Base-by-base conservation (phyloP, 30 jellyfish, hydroid and myxozoan species). In the Morbakka virulenta region DNA sequence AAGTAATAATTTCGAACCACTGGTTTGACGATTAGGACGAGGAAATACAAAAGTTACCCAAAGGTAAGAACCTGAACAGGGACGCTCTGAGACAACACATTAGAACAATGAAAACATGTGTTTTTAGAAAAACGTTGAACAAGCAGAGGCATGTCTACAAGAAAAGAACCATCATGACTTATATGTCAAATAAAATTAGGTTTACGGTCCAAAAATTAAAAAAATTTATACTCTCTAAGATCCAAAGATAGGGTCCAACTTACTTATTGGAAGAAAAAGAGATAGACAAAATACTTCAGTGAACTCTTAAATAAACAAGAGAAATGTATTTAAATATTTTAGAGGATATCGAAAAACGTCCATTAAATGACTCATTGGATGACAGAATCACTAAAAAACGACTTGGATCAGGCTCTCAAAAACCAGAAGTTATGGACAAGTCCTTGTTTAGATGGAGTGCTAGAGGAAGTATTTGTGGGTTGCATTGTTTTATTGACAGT, bases 21-120 rank as follows among this genome's bases (percentile, higher is more conserved):
- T 80, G 79, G 92, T 81, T 72, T 62, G 89, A 81, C 28, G 88
- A 81, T 12, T 72, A 81, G 41, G 73, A 71, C 82, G 82, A 70
- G 35, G 87, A 81, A 50, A 61, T 72, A 69, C 88, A 72, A 81
- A 1, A 62, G 22, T 63, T 68, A 23, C 86, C 68, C 75, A 80
- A 80, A 80, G 79, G 51, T 64, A 80, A 80, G 33, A 50, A 28
- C 24, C 34, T 49, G 32, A 52, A 78, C 23, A 65, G 87, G 86
- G 52, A 80, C 66, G 81, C 35, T 29, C 63, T 69, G 2, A 28
- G 91, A 34, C 69, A 30, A 50, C 50, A 51, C 24, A 69, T 80
- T 35, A 80, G 86, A 52, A 20, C 27, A 57, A 30, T 69, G 76
- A 80, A 68, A 75, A 52, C 62, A 32, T 6, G 51, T 68, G 91